These are phyloP conservation scores for Anastrepha obliqua DNA, from an alignment of 1,140 invertebrate species.

Conservation along the genomic window DNA sequence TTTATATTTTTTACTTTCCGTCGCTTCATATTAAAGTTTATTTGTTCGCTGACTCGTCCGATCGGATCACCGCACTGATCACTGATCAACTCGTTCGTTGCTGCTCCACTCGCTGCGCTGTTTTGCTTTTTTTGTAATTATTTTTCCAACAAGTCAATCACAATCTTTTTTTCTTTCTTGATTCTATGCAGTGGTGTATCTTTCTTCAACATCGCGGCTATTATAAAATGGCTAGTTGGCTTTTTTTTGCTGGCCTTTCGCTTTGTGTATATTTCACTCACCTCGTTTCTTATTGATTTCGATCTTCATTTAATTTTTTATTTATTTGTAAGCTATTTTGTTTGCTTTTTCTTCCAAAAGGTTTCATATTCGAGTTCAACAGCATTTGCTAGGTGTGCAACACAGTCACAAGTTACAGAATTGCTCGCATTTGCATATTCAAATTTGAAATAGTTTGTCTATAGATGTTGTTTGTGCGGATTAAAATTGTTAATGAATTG, in stretches of 20 bases:
- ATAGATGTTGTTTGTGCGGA: constrained; percentile 14
- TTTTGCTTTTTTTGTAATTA: constrained; percentile 17
- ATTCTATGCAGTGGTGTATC: neutral
- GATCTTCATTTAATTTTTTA: constrained; percentile 17
- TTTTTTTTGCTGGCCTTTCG: constrained; percentile 7
- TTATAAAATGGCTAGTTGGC: constrained; percentile 7
- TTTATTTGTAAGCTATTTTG: neutral
- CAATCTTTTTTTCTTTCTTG: neutral
- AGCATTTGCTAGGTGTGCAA: constrained; percentile 24
- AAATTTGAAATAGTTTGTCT: constrained; percentile 1
- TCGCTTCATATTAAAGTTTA: constrained; percentile 27
- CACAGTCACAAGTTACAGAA: neutral
- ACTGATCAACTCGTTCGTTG: neutral
- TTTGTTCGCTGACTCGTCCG: neutral
- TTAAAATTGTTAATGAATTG: constrained; percentile 39
- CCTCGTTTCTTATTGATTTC: constrained; percentile 40
- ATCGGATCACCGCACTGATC: neutral
- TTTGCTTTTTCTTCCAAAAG: neutral
- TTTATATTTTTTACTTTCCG: neutral
- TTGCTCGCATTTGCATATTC: constrained; percentile 27
- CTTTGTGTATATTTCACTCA: constrained; percentile 40
- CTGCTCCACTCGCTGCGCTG: neutral
- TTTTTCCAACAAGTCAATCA: constrained; percentile 38
- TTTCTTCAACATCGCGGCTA: neutral
- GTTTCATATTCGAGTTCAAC: constrained; percentile 51